These are phyloP conservation scores for Pleuronectes platessa DNA, from an alignment of 2,113 vertebrate species.

Conservation along the genomic window DNA sequence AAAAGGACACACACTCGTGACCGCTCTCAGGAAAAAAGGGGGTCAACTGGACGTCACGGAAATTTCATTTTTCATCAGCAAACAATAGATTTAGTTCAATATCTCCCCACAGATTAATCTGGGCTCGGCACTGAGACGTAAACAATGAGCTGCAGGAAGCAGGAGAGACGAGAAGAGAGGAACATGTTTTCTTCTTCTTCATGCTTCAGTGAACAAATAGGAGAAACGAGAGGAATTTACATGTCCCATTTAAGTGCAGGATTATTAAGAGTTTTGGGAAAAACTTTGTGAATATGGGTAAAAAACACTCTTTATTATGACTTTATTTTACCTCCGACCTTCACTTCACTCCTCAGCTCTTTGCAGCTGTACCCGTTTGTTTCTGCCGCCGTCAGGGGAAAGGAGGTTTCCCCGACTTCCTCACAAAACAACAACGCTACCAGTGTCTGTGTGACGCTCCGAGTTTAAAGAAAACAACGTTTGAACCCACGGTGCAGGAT, in stretches of 20 bases:
- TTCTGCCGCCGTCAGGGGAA: conserved; percentile 5
- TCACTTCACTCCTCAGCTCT: conserved; percentile 2
- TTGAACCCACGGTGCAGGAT: not conserved
- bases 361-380: not conserved
- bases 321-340: conserved; percentile 25
- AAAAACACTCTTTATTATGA: not conserved
- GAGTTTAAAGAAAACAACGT: conserved; percentile 31
- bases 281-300: not conserved
- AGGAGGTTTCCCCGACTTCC: conserved; percentile 5
- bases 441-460: not conserved
- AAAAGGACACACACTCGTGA: not conserved
- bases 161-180: conserved; percentile 5
- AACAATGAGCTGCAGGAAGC: not conserved
- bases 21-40: not conserved
- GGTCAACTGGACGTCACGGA: not conserved
- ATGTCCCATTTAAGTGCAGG: conserved; percentile 23
- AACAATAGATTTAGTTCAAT: not conserved
- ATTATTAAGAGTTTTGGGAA: conserved; percentile 14
- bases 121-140: not conserved
- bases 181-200: conserved; percentile 9
- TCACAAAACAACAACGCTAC: not conserved
- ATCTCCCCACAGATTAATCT: conserved; percentile 6
- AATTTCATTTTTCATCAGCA: not conserved
- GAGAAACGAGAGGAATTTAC: conserved; percentile 22
- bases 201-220: conserved; percentile 28